These are phyloP conservation scores for Spilogale gracilis DNA, from an alignment of 2,113 vertebrate genomes.

Conservation along the genomic window DNA sequence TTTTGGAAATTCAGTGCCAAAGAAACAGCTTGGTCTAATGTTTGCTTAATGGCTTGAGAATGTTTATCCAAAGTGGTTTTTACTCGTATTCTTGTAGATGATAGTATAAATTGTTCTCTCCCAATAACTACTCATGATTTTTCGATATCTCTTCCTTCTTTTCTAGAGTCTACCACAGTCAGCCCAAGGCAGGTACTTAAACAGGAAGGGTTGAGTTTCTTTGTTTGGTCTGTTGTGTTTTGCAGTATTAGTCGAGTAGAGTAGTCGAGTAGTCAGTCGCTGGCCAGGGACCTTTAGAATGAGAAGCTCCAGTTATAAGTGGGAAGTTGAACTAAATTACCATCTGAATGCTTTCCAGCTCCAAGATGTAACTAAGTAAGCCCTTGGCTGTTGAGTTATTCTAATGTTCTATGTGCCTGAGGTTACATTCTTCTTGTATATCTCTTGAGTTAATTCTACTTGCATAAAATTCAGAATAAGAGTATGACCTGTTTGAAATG, in stretches of 20 bases:
- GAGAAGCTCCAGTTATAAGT: not conserved
- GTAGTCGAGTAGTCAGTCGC: not conserved
- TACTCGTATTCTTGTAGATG: not conserved
- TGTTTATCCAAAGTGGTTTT: not conserved
- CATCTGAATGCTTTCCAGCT: not conserved
- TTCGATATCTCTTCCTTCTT: not conserved
- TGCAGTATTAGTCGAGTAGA: not conserved
- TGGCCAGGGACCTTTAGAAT: not conserved
- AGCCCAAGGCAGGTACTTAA: not conserved
- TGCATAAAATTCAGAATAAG: not conserved
- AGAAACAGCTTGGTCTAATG: not conserved
- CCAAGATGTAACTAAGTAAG: not conserved
- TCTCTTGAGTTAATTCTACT: constrained; percentile 1
- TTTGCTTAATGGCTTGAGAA: not conserved
- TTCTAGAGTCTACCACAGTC: not conserved
- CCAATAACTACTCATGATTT: not conserved
- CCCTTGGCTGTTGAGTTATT: not conserved
- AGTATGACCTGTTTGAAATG: not conserved
- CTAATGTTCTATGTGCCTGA: not conserved
- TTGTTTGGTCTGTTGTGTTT: not conserved
- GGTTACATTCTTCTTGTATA: not conserved
- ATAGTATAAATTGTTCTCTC: not conserved
- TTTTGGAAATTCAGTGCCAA: constrained; percentile 21
- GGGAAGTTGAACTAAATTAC: not conserved
- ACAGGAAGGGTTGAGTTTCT: not conserved